Base-by-base conservation (phyloP, 53 echinoderm and acorn worm genomes). In the Mesocentrotus franciscanus region DNA sequence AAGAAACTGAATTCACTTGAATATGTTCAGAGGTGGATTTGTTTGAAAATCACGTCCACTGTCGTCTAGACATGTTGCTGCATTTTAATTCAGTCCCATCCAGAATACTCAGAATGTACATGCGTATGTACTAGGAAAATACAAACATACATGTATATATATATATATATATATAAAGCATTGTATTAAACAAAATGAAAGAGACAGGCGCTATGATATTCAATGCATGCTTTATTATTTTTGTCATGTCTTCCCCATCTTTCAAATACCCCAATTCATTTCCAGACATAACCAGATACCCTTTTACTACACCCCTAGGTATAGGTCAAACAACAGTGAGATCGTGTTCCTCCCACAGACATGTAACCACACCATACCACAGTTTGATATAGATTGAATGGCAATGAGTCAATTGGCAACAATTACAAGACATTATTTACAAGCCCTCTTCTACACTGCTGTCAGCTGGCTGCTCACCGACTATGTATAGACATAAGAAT, bases 221-320 rank as follows among this genome's bases (percentile, higher is more conserved):
- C 58, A 10, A 57, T 85, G 49, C 87, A 87, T 27, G 58, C 24
- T 35, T 78, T 78, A 34, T 39, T 27, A 12, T 20, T 81, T 18
- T 12, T 36, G 0, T 42, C 36, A 36, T 81, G 20, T 42, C 87
- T 87, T 7, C 87, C 58, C 24, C 87, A 87, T 87, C 57, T 87
- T 87, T 87, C 87, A 85, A 27, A 55, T 0, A 42, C 49, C 8
- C 42, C 49, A 83, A 85, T 58, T 13, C n/a, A 26, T 87, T 57
- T 11, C 87, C 87, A 87, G 87, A 87, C 87, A 58, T n/a, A 87
- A 87, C 29, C 10, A 58, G 87, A 87, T 87, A 87, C 87, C n/a
- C 56, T 87, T 87, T 29, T 57, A 20, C 87, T 87, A 24, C 58
- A 57, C 87, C 59, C 59, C 58, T 58, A 58, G 26, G 20, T 56